Percentiles rank a stretch among this genome's conserved stretches.
Conservation (phyloP, 1,140 invertebrate species). For the Drosophila melanogaster region DNA sequence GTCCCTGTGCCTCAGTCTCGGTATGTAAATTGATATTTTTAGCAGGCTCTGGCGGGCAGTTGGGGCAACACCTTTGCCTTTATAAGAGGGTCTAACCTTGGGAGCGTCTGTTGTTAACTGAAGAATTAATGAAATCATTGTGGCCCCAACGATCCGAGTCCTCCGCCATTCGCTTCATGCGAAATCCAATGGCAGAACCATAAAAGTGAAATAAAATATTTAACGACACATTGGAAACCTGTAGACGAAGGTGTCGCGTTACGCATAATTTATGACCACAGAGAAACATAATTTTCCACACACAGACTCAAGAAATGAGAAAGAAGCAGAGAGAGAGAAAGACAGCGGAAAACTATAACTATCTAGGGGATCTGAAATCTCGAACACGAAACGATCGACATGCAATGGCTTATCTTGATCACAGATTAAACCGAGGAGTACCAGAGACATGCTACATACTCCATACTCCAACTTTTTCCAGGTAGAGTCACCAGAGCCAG, state of each 20-base stretch:
- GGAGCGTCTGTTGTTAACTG: conserved; percentile 67
- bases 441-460: conserved; percentile 3
- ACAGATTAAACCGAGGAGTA: conserved; percentile 49
- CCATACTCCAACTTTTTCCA: conserved; percentile 15
- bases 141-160: conserved; percentile 24
- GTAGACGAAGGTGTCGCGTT: conserved; percentile 83
- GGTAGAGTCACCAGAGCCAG: conserved; percentile 28
- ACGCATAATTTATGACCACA: conserved; percentile 83
- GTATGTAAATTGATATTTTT: conserved; percentile 81
- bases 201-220: conserved; percentile 74
- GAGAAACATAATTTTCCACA: conserved; percentile 68
- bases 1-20: conserved; percentile 35
- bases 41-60: conserved; percentile 18
- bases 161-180: conserved; percentile 17
- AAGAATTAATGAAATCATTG: conserved; percentile 78
- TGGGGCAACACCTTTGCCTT: conserved; percentile 37
- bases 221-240: conserved; percentile 69
- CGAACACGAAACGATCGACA: conserved; percentile 54
- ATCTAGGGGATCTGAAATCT: conserved; percentile 41
- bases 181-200: conserved; percentile 51
- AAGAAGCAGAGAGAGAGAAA: conserved; percentile 8
- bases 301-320: not conserved
- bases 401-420: conserved; percentile 58
- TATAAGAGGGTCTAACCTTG: conserved; percentile 63
- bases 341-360: conserved; percentile 51